Evolutionary conservation across 64 coral and sea anemone genomes (phyloP), one percentile per base, ranked within the genome.

Genomic region (Anthopleura sola): DNA sequence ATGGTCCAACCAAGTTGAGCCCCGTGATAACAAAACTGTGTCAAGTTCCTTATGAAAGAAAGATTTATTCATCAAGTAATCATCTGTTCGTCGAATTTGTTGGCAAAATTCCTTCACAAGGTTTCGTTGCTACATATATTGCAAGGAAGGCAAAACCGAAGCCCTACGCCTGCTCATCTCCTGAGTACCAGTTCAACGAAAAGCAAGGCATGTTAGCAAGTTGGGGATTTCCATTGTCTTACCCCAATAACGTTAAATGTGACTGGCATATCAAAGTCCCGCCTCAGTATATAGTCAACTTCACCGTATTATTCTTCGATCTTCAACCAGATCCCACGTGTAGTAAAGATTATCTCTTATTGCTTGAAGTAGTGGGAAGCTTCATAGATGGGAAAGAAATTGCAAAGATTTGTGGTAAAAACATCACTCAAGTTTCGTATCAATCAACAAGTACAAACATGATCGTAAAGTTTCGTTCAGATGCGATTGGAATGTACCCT

Each of bases 101-200:
- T 20, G 39, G 37, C 11, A 47, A 18, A 23, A 46, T 11, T 15
- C 5, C 38, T 23, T 46, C 36, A 23, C n/a, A 79, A 18, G 76
- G 76, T 24, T 79, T 79, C 12, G 2, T 11, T 9, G 44, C 6
- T 48, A 79, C 76, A 38, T 79, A 14, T 47, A 16, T 48, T 26
- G 76, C 76, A 79, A 79, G 76, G 24, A 79, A 79, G 37, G 76
- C 37, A 3, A 23, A 18, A 14, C 76, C 76, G 12, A 79, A 79
- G 13, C 44, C 76, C 2, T 79, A 79, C 23, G 76, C 76, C 7
- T 79, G 76, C 76, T 19, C 76, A 44, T 29, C 75, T 9, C 31
- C 34, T 37, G 3, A 9, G 31, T 33, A 11, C 3, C 18, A 20
- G 11, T 34, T 77, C 33, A 37, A 77, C 0, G 0, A 13, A 40